Evolutionary conservation across 1,140 invertebrate species (phyloP), one percentile per base, ranked within the genome.

Genomic region (Amphibalanus amphitrite): DNA sequence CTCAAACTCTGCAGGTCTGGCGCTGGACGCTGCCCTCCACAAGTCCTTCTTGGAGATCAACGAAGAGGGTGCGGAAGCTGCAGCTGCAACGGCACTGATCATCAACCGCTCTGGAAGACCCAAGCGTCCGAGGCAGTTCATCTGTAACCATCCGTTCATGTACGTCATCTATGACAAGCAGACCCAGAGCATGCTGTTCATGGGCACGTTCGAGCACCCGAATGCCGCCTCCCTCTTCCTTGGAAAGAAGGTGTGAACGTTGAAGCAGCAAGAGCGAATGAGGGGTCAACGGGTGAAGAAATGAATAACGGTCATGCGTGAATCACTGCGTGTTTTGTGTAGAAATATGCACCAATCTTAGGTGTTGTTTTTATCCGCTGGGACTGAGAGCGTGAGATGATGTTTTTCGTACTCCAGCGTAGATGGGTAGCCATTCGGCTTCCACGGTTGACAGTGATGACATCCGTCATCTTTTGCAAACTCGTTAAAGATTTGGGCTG

Each of bases 61-160:
- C 72, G 91, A 93, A 79, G 84, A 90, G 76, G 91, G 91, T 28
- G 91, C 88, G 20, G 83, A 86, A 29, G 90, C 90, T 17, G 82
- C 86, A 13, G 90, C 87, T 0, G 87, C 88, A 10, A 92, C 91
- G 73, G 88, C 89, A 0, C 80, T 92, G 28, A 89, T 91, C 75
- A 88, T 86, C 20, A 90, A 90, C 83, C 82, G 90, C 0, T 92
- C 90, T 0, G 90, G 90, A n/a, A 83, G 90, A 71, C 91, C 90
- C 0, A 81, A 85, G 0, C 89, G 91, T 73, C 89, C 90, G 0
- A 86, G 83, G 0, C 78, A 85, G 40, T 95, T 95, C 79, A 85
- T 85, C 15, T 90, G 89, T 74, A 90, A 93, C 80, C 90, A 92
- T 84, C 91, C 92, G 0, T 94, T 94, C 78, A 82, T 92, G 0